Evolutionary conservation across 2,888 invertebrate genomes (phyloP).

Genomic region (Epinotia demarniana): DNA sequence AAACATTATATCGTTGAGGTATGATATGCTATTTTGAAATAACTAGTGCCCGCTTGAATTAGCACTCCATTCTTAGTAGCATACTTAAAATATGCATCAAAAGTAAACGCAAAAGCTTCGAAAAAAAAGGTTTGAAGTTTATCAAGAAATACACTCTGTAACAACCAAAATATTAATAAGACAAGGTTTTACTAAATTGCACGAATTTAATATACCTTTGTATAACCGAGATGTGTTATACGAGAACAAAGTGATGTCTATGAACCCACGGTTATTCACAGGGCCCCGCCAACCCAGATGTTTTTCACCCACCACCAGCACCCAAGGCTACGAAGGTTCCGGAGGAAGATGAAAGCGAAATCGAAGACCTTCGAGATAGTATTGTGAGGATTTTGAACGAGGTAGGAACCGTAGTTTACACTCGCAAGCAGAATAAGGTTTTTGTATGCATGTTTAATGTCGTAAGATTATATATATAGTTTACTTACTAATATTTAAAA

Average conservation of each 20-base stretch:
- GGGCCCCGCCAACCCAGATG: constrained; percentile 91
- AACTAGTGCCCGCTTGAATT: neutral
- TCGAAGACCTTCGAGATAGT: constrained; percentile 86
- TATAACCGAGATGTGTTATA: neutral
- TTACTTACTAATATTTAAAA: too few relatives aligned
- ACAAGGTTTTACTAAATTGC: too few relatives aligned
- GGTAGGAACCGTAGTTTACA: constrained; percentile 70
- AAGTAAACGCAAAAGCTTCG: too few relatives aligned
- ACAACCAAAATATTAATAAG: too few relatives aligned
- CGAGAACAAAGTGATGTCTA: neutral
- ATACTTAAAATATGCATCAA: too few relatives aligned
- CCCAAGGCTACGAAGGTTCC: constrained; percentile 72
- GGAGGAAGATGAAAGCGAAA: constrained; percentile 86
- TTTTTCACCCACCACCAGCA: constrained; percentile 83
- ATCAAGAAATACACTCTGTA: too few relatives aligned
- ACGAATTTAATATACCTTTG: too few relatives aligned
- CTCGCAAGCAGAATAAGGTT: too few relatives aligned
- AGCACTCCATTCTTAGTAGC: neutral
- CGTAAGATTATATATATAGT: too few relatives aligned
- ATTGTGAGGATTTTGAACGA: constrained; percentile 88
- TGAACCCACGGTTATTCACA: constrained; percentile 60
- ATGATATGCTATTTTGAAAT: constrained; percentile 38
- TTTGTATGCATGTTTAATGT: too few relatives aligned
- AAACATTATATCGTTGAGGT: constrained; percentile 92
- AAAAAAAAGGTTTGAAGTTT: too few relatives aligned